These are phyloP conservation scores for Chloroceryle amazona DNA, from an alignment of 2,797 vertebrate species.

Conservation along the genomic window DNA sequence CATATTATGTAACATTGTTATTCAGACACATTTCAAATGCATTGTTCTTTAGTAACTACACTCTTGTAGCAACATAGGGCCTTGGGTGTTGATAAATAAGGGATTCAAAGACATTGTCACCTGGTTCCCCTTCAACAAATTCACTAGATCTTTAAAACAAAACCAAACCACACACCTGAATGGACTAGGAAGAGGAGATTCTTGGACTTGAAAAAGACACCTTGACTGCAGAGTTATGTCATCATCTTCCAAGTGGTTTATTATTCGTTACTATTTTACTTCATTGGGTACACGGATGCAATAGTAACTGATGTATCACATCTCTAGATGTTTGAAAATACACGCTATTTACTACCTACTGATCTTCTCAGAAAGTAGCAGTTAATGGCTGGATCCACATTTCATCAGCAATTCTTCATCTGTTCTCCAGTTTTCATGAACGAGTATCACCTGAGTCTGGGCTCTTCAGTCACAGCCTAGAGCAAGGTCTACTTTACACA, in stretches of 20 bases:
- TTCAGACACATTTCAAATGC: neutral
- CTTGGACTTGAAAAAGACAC: neutral
- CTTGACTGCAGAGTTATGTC: neutral
- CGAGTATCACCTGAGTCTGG: neutral
- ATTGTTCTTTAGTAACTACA: neutral
- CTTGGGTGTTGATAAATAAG: neutral
- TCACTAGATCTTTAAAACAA: neutral
- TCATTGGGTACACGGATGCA: neutral
- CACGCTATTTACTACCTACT: neutral
- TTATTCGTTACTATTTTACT: neutral
- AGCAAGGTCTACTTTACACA: neutral
- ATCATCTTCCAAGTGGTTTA: neutral
- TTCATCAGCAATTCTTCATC: neutral
- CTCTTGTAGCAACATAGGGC: neutral
- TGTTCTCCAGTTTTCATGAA: neutral
- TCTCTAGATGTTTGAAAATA: neutral
- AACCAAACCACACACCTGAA: neutral
- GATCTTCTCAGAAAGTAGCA: neutral
- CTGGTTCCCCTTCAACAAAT: neutral
- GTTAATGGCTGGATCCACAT: neutral
- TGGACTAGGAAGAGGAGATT: neutral
- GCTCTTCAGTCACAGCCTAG: neutral
- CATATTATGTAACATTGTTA: neutral
- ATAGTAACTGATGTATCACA: neutral
- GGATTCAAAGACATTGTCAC: neutral